Base-by-base conservation (phyloP, 2,113 vertebrate species). In the Thunnus thynnus region DNA sequence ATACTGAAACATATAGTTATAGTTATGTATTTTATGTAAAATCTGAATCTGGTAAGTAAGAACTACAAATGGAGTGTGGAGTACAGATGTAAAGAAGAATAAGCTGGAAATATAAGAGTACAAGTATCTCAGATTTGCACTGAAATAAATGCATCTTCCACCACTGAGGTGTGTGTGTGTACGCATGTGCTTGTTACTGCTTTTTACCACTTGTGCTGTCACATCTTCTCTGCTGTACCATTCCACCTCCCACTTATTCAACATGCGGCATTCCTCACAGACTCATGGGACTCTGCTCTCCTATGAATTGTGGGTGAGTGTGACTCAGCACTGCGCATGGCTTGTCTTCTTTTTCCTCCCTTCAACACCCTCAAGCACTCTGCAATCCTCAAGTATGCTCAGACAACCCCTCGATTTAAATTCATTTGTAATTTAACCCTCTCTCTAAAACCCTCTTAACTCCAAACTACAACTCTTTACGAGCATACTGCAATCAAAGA, bases 301-400 rank as follows among this genome's bases (percentile, higher is more conserved):
- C 93, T 91, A 82, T 95, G 86, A 94, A 90, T 91, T 92, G 91
- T 89, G 94, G 95, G 95, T 96, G 94, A 96, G 95, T 95, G 93
- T 93, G 79, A 91, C 82, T 87, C 86, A 85, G 87, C 85, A 81
- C 80, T 83, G 92, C 87, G 93, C 91, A 92, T 79, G 83, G 86
- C 76, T 88, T 47, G 69, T 77, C 69, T 83, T 46, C 76, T 27
- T 86, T 87, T 41, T 41, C 7, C 36, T 50, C 55, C 54, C 78
- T 75, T 67, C 17, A 68, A 20, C 76, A 84, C 58, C 73, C 64
- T 84, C 13, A 14, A 75, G 47, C 82, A 30, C 70, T 65, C 78
- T 20, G 55, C 72, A 41, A n/a, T 65, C 57, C 70, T 78, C 50
- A 65, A 68, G 78, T 50, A 36, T 77, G 73, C 62, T 78, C 82